These are phyloP conservation scores for Ophion costatus DNA, from an alignment of 2,888 invertebrate genomes.

Conservation along the genomic window DNA sequence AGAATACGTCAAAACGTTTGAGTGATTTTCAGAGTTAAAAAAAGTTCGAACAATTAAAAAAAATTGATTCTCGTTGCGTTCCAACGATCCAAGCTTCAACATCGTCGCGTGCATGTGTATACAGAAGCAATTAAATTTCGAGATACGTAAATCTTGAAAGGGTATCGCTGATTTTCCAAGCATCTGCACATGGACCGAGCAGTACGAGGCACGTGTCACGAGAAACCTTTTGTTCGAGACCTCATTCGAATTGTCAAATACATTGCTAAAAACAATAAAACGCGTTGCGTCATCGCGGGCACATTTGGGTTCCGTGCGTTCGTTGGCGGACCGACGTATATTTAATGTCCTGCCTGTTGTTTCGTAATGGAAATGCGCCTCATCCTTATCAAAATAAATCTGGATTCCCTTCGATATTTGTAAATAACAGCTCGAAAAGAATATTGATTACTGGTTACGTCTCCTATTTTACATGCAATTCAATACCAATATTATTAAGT, in stretches of 20 bases:
- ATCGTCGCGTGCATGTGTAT: too few species aligned
- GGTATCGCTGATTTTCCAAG: too few species aligned
- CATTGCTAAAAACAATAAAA: slow-evolving; percentile 5
- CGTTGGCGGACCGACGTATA: not conserved
- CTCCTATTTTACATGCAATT: not conserved
- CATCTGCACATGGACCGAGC: not conserved
- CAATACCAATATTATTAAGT: too few species aligned
- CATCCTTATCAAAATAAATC: not conserved
- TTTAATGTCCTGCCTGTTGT: not conserved
- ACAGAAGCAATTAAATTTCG: too few species aligned
- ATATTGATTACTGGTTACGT: not conserved
- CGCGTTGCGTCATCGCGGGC: not conserved
- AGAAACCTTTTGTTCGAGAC: not conserved
- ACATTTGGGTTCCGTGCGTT: not conserved
- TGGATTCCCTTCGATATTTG: not conserved
- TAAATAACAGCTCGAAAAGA: not conserved
- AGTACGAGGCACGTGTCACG: not conserved
- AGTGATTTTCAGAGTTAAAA: too few species aligned
- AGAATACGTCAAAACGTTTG: too few species aligned
- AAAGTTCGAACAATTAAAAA: too few species aligned
- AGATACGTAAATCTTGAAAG: too few species aligned
- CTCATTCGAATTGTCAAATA: not conserved
- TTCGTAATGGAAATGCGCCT: not conserved
- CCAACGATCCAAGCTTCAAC: too few species aligned
- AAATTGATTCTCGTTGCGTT: too few species aligned